Conservation (phyloP, 2,113 vertebrate species). For the Amphilophus citrinellus region DNA sequence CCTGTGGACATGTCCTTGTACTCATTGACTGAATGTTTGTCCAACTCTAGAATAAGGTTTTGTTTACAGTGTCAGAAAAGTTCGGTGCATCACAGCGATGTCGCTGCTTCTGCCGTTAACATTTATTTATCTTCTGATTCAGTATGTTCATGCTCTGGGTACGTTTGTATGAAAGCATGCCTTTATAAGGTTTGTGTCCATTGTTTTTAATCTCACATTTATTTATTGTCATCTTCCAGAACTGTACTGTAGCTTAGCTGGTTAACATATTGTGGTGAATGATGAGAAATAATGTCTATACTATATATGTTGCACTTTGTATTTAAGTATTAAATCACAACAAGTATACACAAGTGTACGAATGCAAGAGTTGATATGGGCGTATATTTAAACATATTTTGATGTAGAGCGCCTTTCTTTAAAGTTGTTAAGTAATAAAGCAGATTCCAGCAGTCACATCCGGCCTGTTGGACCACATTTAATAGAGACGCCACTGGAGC, state of each 20-base stretch:
- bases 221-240: slow-evolving; percentile 52
- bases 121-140: slow-evolving; percentile 64
- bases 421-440: neutral
- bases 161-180: slow-evolving; percentile 61
- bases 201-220: slow-evolving; percentile 32
- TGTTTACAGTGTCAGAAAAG: slow-evolving; percentile 56
- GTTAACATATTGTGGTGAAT: slow-evolving; percentile 62
- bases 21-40: slow-evolving; percentile 67
- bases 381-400: neutral
- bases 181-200: slow-evolving; percentile 47
- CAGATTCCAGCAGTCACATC: neutral
- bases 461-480: neutral
- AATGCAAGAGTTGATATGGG: slow-evolving; percentile 6
- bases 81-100: slow-evolving; percentile 43
- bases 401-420: neutral
- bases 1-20: slow-evolving; percentile 80
- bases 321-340: slow-evolving; percentile 75
- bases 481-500: neutral
- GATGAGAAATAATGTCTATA: slow-evolving; percentile 60
- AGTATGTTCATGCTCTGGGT: slow-evolving; percentile 61
- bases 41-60: slow-evolving; percentile 50
- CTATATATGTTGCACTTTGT: slow-evolving; percentile 79
- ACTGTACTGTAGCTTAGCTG: slow-evolving; percentile 65
- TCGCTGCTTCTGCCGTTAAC: slow-evolving; percentile 65
- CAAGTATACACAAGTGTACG: slow-evolving; percentile 15